These are phyloP conservation scores for Cephalopholis sonnerati DNA, from an alignment of 2,113 vertebrate genomes.

Conservation along the genomic window DNA sequence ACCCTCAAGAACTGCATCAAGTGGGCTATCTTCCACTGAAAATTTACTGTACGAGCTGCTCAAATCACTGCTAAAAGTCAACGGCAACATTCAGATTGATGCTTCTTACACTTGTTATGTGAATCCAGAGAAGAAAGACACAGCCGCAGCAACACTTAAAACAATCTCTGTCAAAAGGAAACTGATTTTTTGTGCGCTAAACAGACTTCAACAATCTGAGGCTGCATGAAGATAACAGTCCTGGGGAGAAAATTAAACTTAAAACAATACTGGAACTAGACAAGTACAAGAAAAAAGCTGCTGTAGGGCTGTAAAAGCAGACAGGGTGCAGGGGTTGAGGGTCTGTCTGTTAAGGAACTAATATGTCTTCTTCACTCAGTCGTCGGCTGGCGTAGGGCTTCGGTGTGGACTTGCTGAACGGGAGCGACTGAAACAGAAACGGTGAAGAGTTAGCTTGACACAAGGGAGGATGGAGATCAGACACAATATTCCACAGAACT, in stretches of 20 bases:
- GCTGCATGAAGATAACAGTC: constrained; percentile 36
- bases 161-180: constrained; percentile 32
- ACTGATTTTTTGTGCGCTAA: background rate
- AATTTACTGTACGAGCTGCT: constrained; percentile 2
- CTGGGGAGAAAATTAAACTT: constrained; percentile 23
- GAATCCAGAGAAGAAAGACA: background rate
- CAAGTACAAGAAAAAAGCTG: constrained; percentile 19
- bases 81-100: constrained; percentile 31
- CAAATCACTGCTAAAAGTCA: constrained; percentile 59
- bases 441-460: constrained; percentile 49
- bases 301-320: constrained; percentile 59
- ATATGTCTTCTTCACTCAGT: constrained; percentile 71
- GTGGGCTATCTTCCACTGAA: background rate
- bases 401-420: constrained; percentile 82
- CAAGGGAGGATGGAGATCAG: constrained; percentile 48
- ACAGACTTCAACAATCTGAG: constrained; percentile 29
- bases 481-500: background rate
- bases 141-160: constrained; percentile 51
- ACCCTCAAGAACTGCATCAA: background rate
- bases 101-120: background rate
- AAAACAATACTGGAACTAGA: constrained; percentile 16
- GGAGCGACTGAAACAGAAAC: constrained; percentile 85
- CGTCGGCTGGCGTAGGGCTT: constrained; percentile 78
- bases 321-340: constrained; percentile 42
- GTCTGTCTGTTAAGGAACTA: constrained; percentile 45